Evolutionary conservation across 1,140 invertebrate species (phyloP), one percentile per base, ranked within the genome.

Genomic region (Heterodera schachtii): DNA sequence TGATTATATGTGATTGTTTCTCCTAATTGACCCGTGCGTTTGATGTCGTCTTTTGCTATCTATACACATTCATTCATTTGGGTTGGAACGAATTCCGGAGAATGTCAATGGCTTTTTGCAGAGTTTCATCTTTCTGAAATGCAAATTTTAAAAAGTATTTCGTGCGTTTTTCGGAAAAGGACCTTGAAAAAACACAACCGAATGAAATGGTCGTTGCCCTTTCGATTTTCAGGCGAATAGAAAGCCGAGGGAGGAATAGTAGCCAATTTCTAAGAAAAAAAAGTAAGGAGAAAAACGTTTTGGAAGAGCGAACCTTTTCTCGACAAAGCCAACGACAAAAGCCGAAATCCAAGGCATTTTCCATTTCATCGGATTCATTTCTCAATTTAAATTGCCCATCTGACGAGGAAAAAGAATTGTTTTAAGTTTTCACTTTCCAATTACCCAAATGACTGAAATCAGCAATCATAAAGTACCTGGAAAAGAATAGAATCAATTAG

Each of bases 291-390:
- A 80, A 70, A 66, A 13, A 9, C n/a, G 49, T 41, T 57, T 43
- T 3, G 67, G 19, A 11, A 19, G 8, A 13, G 69, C 64, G 67
- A 76, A 90, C 89, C 83, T 95, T 94, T 89, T 96, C 95, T 90
- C 95, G 96, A 0, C 94, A 94, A 92, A 98, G 94, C 94, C 96
- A 98, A 91, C 96, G 95, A 0, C 95, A 95, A 90, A 98, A 98
- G 86, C 93, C 93, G 89, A 96, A 98, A 91, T 98, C 96, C 83
- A 93, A 94, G 0, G 91, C 87, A 77, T 92, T 91, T 13, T 84
- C 85, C 11, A 82, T 60, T 31, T 81, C 82, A 0, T 84, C 73
- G 16, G 21, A 41, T 19, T 78, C 66, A 8, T 31, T 44, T 69
- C 41, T 47, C 43, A 60, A 75, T 84, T 75, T 78, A 52, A 86